phyloP scores from a whole-genome alignment of 2,888 invertebrate genomes.

The Drepanosiphum platanoidis region DNA sequence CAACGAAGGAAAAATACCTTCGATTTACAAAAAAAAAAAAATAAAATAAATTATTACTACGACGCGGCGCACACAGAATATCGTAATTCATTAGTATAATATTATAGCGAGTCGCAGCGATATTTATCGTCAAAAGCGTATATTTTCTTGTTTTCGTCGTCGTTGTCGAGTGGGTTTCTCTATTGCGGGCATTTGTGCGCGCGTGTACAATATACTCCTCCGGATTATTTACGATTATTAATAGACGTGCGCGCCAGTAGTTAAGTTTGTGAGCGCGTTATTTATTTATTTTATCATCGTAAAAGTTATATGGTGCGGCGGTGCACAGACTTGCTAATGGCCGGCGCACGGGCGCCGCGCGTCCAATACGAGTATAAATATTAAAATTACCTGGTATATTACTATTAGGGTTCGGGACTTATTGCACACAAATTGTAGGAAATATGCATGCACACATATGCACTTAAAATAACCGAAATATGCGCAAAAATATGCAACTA shows the following conservation, averaged over 20 bases:
- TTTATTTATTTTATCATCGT: conserved; percentile 1
- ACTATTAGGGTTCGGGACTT: too few species aligned
- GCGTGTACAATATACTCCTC: not conserved
- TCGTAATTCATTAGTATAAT: too few species aligned
- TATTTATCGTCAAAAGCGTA: not conserved
- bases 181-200: not conserved
- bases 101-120: not conserved
- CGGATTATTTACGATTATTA: not conserved
- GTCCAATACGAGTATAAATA: too few species aligned
- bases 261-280: conserved; percentile 13
- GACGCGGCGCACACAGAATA: not conserved
- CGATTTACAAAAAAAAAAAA: too few species aligned
- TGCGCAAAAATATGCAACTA: too few species aligned
- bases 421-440: too few species aligned
- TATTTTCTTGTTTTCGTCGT: conserved; percentile 4
- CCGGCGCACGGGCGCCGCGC: not conserved
- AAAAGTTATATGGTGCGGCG: not conserved
- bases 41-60: not conserved
- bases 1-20: too few species aligned
- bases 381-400: too few species aligned
- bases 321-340: not conserved
- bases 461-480: too few species aligned
- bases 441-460: too few species aligned
- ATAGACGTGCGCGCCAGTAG: not conserved
- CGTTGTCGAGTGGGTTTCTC: not conserved